Conservation (phyloP, 2,797 vertebrate species). For the Champsocephalus gunnari region DNA sequence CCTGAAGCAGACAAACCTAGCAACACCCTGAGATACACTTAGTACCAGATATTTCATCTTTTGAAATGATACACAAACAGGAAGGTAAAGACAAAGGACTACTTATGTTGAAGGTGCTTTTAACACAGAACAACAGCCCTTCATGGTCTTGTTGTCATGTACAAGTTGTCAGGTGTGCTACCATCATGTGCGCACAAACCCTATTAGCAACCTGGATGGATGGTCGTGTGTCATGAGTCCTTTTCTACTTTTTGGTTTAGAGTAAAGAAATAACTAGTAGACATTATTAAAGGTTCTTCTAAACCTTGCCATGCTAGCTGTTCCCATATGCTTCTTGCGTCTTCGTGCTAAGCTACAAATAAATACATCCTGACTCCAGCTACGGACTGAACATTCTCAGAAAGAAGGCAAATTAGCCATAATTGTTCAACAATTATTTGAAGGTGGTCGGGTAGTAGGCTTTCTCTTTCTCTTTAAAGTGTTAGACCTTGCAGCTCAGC, state of each 20-base stretch:
- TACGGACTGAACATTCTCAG: neutral
- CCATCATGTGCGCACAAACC: neutral
- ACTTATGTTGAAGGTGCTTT: neutral
- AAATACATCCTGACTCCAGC: neutral
- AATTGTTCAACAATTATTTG: neutral
- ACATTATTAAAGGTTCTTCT: neutral
- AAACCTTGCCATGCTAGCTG: neutral
- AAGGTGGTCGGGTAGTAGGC: neutral
- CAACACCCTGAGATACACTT: neutral
- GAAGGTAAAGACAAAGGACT: neutral
- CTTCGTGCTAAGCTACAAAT: neutral
- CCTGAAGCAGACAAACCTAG: neutral
- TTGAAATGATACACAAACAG: neutral
- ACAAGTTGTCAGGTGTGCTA: constrained; percentile 5
- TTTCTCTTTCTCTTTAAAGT: constrained; percentile 11
- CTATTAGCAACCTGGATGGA: neutral
- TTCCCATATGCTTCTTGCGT: neutral
- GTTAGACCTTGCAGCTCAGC: constrained; percentile 48
- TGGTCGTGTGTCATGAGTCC: neutral
- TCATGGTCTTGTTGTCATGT: neutral
- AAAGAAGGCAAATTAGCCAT: constrained; percentile 4
- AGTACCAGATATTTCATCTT: neutral
- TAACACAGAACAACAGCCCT: neutral
- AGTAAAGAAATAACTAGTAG: neutral
- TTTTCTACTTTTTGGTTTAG: neutral